A percentile compares a stretch with the other conserved stretches of the same genome.
Conservation (phyloP, 1,140 invertebrate genomes). For the Pogonomyrmex barbatus region DNA sequence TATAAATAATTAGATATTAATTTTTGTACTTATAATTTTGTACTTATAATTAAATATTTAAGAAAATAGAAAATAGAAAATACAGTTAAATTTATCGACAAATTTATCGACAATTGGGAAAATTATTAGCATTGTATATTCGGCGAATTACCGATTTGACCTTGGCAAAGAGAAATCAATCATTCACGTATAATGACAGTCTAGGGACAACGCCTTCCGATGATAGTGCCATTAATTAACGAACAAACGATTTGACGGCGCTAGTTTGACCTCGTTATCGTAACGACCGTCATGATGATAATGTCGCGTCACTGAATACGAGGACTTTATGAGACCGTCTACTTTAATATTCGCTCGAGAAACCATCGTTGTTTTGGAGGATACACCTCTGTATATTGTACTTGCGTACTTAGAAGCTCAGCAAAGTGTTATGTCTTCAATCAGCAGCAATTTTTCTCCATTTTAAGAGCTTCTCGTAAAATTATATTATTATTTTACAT, state of each 20-base stretch:
- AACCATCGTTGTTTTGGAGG: background rate
- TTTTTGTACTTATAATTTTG: background rate
- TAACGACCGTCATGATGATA: conserved; percentile 32
- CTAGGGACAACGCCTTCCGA: conserved; percentile 49
- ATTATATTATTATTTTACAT: background rate
- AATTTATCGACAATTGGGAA: conserved; percentile 8
- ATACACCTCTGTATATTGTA: background rate
- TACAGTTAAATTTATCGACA: background rate
- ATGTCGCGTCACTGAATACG: background rate
- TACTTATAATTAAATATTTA: too few relatives aligned
- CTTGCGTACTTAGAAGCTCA: conserved; percentile 12
- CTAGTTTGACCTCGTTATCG: conserved; percentile 61
- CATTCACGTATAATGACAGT: conserved; percentile 43
- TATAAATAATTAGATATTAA: background rate
- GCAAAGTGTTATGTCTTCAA: conserved; percentile 33
- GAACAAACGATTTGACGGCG: conserved; percentile 74
- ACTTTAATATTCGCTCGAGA: conserved; percentile 55
- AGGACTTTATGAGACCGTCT: conserved; percentile 38
- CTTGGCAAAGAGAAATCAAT: conserved; percentile 66
- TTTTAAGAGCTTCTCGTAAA: background rate
- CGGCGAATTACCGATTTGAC: conserved; percentile 53
- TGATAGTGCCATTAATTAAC: conserved; percentile 74
- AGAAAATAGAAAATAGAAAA: too few relatives aligned
- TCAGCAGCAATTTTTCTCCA: background rate
- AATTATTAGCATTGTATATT: conserved; percentile 7